phyloP scores from a whole-genome alignment of 2,113 vertebrate species.

The Nansenia antarctica region DNA sequence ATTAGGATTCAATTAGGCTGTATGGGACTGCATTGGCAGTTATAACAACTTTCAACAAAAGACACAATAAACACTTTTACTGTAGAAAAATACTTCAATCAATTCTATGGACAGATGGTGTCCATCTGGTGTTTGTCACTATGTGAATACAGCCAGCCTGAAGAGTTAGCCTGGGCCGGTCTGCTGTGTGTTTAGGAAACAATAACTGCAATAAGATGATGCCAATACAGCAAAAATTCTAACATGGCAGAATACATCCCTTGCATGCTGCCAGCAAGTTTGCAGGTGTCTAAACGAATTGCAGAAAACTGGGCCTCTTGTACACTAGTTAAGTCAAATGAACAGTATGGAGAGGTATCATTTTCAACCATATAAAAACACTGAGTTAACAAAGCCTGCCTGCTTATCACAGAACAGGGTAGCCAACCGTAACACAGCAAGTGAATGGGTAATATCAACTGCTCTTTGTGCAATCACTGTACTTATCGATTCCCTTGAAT shows the following conservation, averaged over 20 bases:
- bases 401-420: too few relatives aligned
- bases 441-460: neutral
- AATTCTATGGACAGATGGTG: neutral
- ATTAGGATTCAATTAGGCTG: slow-evolving; percentile 4
- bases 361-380: too few relatives aligned
- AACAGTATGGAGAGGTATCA: too few relatives aligned
- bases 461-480: slow-evolving; percentile 24
- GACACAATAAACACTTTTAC: neutral
- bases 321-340: too few relatives aligned
- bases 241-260: neutral
- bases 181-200: neutral
- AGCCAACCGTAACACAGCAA: too few relatives aligned
- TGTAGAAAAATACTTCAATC: neutral
- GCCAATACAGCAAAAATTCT: neutral
- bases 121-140: neutral
- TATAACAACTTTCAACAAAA: neutral
- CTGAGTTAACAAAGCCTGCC: too few relatives aligned
- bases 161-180: neutral
- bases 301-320: too few relatives aligned
- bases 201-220: neutral
- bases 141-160: neutral
- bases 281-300: too few relatives aligned
- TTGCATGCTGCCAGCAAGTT: too few relatives aligned
- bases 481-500: slow-evolving; percentile 3
- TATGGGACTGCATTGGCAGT: slow-evolving; percentile 5